phyloP scores from a whole-genome alignment of 1,140 invertebrate genomes.

The Euborellia annulipes region DNA sequence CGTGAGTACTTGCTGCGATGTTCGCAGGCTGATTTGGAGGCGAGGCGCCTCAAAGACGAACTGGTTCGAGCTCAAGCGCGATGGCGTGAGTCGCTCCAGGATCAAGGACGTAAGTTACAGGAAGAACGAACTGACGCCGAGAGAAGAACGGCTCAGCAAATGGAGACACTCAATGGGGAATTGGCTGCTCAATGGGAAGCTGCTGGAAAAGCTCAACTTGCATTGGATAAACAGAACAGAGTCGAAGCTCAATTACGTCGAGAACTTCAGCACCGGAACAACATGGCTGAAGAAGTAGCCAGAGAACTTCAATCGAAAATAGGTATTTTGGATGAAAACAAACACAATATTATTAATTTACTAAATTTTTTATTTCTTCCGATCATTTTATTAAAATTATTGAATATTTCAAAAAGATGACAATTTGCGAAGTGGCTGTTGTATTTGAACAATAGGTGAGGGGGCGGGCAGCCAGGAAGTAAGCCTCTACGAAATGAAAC shows the following conservation, averaged over 20 bases:
- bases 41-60: conserved; percentile 55
- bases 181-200: conserved; percentile 62
- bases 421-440: too few relatives aligned
- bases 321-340: too few relatives aligned
- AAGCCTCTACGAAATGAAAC: too few relatives aligned
- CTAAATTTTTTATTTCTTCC: too few relatives aligned
- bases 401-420: too few relatives aligned
- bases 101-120: conserved; percentile 37
- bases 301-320: conserved; percentile 61
- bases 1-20: background rate
- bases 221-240: conserved; percentile 56
- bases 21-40: conserved; percentile 39
- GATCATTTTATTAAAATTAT: too few relatives aligned
- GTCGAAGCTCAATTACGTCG: conserved; percentile 54
- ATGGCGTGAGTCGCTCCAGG: conserved; percentile 35
- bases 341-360: too few relatives aligned
- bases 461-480: too few relatives aligned
- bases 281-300: conserved; percentile 56
- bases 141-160: conserved; percentile 49
- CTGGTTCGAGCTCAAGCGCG: conserved; percentile 51
- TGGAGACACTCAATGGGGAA: conserved; percentile 59
- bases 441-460: too few relatives aligned
- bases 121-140: conserved; percentile 58
- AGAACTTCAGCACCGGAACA: conserved; percentile 51
- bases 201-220: conserved; percentile 54